These are phyloP conservation scores for Odobenus rosmarus DNA, from an alignment of 2,113 vertebrate genomes.

Conservation along the genomic window DNA sequence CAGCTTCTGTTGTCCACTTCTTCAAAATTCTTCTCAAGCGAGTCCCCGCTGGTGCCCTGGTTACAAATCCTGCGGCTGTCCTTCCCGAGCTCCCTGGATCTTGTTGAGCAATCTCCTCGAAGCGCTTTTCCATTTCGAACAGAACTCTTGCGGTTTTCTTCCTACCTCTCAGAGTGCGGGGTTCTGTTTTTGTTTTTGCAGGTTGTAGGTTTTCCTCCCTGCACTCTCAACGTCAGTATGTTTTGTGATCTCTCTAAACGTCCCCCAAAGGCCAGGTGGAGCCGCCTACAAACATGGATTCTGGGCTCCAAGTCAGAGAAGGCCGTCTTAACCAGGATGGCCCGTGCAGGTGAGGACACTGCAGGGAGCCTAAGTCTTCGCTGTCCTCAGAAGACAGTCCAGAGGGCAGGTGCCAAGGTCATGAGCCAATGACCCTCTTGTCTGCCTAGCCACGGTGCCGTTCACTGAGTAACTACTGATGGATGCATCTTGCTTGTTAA, in stretches of 20 bases:
- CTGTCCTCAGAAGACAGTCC: background rate
- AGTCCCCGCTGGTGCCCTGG: fast-evolving
- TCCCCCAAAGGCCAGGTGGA: background rate
- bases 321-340: background rate
- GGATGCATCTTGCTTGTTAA: background rate
- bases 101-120: background rate
- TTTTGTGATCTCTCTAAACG: background rate
- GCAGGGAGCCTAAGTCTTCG: background rate
- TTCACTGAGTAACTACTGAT: background rate
- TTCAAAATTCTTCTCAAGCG: background rate
- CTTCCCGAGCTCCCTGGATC: background rate
- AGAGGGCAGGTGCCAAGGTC: no score
- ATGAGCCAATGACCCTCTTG: background rate
- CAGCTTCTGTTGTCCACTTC: background rate
- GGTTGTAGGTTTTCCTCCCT: background rate
- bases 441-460: background rate
- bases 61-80: background rate
- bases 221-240: background rate
- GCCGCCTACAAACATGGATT: background rate
- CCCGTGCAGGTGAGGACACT: background rate
- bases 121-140: background rate
- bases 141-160: background rate
- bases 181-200: background rate
- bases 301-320: background rate
- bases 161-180: background rate